Evolutionary conservation across 1,140 invertebrate genomes (phyloP).

Genomic region (Trachymyrmex cornetzi): DNA sequence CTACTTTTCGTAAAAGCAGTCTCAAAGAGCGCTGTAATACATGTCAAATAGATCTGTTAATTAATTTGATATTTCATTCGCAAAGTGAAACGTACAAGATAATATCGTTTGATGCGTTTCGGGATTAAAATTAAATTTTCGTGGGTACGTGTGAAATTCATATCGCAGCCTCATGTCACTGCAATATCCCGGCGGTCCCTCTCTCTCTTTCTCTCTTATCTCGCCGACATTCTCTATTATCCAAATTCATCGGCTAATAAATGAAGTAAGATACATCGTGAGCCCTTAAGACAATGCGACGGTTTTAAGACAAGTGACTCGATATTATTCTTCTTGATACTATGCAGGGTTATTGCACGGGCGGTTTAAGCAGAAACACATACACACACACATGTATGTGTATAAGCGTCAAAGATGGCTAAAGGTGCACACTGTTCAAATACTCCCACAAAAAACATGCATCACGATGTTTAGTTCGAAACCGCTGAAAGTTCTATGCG

Average conservation of each 20-base stretch:
- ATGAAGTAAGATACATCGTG: constrained; percentile 8
- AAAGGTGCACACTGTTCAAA: constrained; percentile 7
- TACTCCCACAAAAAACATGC: constrained; percentile 24
- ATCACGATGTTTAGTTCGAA: constrained; percentile 31
- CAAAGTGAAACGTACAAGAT: constrained; percentile 50
- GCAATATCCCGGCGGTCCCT: neutral
- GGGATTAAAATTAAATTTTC: constrained; percentile 60
- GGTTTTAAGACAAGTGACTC: neutral
- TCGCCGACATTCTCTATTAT: neutral
- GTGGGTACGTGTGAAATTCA: constrained; percentile 20
- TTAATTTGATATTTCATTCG: constrained; percentile 53
- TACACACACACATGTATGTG: neutral
- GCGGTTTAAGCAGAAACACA: constrained; percentile 15
- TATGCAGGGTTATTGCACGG: constrained; percentile 34
- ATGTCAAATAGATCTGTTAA: constrained; percentile 31
- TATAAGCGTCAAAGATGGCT: neutral
- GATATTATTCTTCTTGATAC: constrained; percentile 49
- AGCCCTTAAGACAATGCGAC: constrained; percentile 2
- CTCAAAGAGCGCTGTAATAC: neutral
- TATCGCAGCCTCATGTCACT: constrained; percentile 16
- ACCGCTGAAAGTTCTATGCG: constrained; percentile 27
- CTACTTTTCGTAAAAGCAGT: constrained; percentile 7
- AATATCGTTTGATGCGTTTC: constrained; percentile 46
- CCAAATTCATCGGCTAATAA: neutral
- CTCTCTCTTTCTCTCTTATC: neutral